A percentile compares a stretch with the other conserved stretches of the same genome.
These are phyloP conservation scores for Pecten maximus DNA, from an alignment of 2,888 invertebrate species.

Conservation along the genomic window DNA sequence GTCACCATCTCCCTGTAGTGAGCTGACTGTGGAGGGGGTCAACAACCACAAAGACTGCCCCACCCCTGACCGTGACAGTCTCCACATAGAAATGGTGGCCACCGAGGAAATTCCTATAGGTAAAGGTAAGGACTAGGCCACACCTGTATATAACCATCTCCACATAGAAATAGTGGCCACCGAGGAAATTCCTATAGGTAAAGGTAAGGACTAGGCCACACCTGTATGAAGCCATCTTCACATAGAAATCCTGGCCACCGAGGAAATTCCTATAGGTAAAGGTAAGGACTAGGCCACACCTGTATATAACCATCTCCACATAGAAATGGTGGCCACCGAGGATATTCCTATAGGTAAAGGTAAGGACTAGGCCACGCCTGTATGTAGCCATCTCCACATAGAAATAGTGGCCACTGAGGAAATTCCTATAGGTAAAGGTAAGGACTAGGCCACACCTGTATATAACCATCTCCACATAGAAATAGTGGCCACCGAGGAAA, in stretches of 20 bases:
- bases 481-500: too few relatives aligned
- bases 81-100: slow-evolving; percentile 79
- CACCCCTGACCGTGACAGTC: slow-evolving; percentile 79
- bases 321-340: slow-evolving; percentile 66
- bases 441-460: too few relatives aligned
- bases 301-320: too few relatives aligned
- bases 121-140: slow-evolving; percentile 31
- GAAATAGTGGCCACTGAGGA: too few relatives aligned
- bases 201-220: slow-evolving; percentile 1
- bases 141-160: too few relatives aligned
- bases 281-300: slow-evolving; percentile 5
- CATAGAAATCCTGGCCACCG: slow-evolving; percentile 68
- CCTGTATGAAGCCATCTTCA: too few relatives aligned
- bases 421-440: too few relatives aligned
- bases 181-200: slow-evolving; percentile 35
- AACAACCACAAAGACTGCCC: slow-evolving; percentile 75
- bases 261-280: slow-evolving; percentile 31
- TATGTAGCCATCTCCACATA: too few relatives aligned
- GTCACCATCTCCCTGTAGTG: slow-evolving; percentile 70
- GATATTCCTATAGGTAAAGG: too few relatives aligned
- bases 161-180: slow-evolving; percentile 66
- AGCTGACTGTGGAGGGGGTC: slow-evolving; percentile 66
- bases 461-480: too few relatives aligned
- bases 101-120: slow-evolving; percentile 48
- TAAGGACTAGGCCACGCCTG: too few relatives aligned